phyloP scores from a whole-genome alignment of 2,113 vertebrate genomes.

The Spea bombifrons region DNA sequence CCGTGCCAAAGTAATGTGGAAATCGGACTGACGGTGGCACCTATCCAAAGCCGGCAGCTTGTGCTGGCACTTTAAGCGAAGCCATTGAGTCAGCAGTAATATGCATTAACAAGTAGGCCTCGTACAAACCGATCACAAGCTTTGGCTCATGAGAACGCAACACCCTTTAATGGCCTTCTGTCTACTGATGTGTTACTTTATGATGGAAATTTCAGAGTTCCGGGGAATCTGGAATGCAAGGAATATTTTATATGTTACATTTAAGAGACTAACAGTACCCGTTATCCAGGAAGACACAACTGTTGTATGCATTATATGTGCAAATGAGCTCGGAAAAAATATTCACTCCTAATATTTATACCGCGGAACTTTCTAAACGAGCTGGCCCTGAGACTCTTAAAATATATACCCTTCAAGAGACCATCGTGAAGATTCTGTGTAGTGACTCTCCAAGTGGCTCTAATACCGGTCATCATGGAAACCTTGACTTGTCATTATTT shows the following conservation, averaged over 20 bases:
- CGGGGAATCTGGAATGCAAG: neutral
- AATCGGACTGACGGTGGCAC: conserved; percentile 26
- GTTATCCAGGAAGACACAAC: neutral
- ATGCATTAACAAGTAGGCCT: conserved; percentile 31
- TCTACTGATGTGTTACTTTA: neutral
- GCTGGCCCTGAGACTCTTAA: too few relatives aligned
- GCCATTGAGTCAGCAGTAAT: conserved; percentile 46
- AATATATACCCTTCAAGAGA: too few relatives aligned
- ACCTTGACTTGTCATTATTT: too few relatives aligned
- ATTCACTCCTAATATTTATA: too few relatives aligned
- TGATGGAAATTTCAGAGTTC: neutral
- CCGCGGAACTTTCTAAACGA: too few relatives aligned
- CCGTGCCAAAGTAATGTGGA: conserved; percentile 20
- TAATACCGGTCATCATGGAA: too few relatives aligned
- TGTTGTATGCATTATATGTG: too few relatives aligned
- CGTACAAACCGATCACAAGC: conserved; percentile 25
- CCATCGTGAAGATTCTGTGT: too few relatives aligned
- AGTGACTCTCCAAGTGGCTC: too few relatives aligned
- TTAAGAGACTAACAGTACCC: neutral
- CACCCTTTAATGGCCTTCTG: conserved; percentile 6
- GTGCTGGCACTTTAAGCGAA: conserved; percentile 39
- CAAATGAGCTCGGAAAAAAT: too few relatives aligned
- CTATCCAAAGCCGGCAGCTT: conserved; percentile 40
- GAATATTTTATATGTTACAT: neutral
- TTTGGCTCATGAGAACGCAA: conserved; percentile 7